A percentile compares a stretch with the other conserved stretches of the same genome.
phyloP scores from a whole-genome alignment of 64 coral and sea anemone genomes.

The Astreopora myriophthalma region DNA sequence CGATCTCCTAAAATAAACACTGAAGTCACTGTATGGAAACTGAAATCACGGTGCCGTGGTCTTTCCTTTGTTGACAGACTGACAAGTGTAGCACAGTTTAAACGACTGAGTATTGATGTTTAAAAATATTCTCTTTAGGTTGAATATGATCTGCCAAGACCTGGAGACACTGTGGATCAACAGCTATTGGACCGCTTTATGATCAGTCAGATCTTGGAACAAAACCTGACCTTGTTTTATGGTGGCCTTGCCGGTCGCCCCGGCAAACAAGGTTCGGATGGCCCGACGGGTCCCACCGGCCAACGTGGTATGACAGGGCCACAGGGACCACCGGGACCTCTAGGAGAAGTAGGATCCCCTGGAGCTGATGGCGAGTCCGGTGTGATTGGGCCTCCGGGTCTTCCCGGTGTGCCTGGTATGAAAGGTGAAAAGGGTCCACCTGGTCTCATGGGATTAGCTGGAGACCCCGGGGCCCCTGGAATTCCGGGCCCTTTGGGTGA shows the following conservation, averaged over 20 bases:
- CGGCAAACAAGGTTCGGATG: conserved; percentile 56
- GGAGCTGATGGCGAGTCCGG: conserved; percentile 77
- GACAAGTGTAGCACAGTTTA: too few relatives aligned
- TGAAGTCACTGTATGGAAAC: too few relatives aligned
- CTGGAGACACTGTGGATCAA: conserved; percentile 87
- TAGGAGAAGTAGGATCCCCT: conserved; percentile 83
- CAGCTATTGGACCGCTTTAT: conserved; percentile 93
- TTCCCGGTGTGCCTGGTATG: conserved; percentile 73
- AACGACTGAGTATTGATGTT: background rate
- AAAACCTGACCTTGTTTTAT: conserved; percentile 96
- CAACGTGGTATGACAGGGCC: conserved; percentile 63
- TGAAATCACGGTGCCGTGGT: too few relatives aligned
- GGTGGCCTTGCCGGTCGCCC: conserved; percentile 80
- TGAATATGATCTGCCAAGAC: conserved; percentile 71
- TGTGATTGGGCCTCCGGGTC: conserved; percentile 69
- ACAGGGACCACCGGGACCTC: conserved; percentile 59
- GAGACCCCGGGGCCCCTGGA: conserved; percentile 85
- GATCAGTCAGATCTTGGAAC: conserved; percentile 97
- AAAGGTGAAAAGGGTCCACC: conserved; percentile 76
- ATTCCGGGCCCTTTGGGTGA: conserved; percentile 63
- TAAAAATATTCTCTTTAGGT: background rate
- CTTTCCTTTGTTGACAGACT: background rate
- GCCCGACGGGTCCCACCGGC: conserved; percentile 55
- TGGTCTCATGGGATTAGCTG: conserved; percentile 84
- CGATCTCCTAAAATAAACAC: too few relatives aligned